Conservation (phyloP, 2,797 vertebrate genomes). For the Cossypha caffra region DNA sequence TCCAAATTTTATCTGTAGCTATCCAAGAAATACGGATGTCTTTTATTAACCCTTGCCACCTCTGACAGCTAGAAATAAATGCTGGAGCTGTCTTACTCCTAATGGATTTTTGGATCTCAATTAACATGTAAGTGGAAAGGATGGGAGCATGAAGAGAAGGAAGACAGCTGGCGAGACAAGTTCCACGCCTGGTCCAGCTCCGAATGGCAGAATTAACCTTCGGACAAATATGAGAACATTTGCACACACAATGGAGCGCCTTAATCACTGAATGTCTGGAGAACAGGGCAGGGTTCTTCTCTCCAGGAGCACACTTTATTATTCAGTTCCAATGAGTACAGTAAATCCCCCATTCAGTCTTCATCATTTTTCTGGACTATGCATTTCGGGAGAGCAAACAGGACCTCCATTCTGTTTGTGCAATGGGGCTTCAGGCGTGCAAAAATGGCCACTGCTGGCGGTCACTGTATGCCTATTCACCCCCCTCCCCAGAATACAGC, state of each 20-base stretch:
- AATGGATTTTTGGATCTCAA: not conserved
- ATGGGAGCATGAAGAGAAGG: not conserved
- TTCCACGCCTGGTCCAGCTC: not conserved
- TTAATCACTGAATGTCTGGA: not conserved
- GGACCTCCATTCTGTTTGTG: not conserved
- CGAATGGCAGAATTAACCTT: not conserved
- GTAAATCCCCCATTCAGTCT: not conserved
- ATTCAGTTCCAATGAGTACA: not conserved
- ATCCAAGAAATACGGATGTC: not conserved
- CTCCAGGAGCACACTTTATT: not conserved
- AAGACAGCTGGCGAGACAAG: not conserved
- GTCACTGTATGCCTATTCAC: not conserved
- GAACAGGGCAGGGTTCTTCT: not conserved
- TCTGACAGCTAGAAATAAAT: not conserved
- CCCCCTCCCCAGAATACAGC: not conserved
- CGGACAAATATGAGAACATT: not conserved
- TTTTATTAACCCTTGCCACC: slow-evolving; percentile 44
- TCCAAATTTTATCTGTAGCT: slow-evolving; percentile 35
- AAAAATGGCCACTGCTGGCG: not conserved
- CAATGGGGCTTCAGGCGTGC: not conserved
- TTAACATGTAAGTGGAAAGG: not conserved
- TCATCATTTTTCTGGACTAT: not conserved
- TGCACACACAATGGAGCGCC: accelerated
- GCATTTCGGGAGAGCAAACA: not conserved
- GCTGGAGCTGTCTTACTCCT: not conserved